Base-by-base conservation (phyloP, 2,888 invertebrate genomes). In the Dicycla oo region DNA sequence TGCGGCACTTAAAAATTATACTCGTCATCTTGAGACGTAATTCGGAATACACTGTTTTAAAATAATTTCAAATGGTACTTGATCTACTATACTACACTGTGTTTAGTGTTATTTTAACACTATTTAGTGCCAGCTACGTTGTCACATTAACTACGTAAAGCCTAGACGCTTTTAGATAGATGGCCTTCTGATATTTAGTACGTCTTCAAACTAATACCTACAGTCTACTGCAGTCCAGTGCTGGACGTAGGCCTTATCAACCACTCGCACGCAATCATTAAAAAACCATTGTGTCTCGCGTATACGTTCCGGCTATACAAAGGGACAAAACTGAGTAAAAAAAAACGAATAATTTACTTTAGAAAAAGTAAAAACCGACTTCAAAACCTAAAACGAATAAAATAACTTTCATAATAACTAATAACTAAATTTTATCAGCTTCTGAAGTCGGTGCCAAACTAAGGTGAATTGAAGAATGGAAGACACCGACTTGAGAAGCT, bases 21-120 rank as follows among this genome's bases (percentile, higher is more conserved):
- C 49, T 73, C 20, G 53, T 56, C 76, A 83, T 64, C 53, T 79
- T 77, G 74, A 74, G 86, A 80, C 70, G 11, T 83, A 79, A 86
- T 84, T 84, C 86, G 84, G 84, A 63, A 69, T 81, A 79, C 79
- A 81, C 64, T 74, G 53, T 34, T 70, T 53, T 7, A 62, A 66
- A 56, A 43, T 69, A 18, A 62, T 72, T 67, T 69, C 72, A 75
- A 47, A 61, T 78, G 73, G 73, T 76, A 78, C 58, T 82, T 66
- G 73, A 51, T 61, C 69, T 81, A 74, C 64, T 66, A 66, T 60
- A 58, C 78, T 85, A 85, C 62, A 78, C 62, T 61, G 78, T 84
- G 71, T 82, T 82, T 61, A 70, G 63, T 78, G 69, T 84, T 66
- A 71, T 57, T 62, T 76, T 70, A 71, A 70, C 75, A 80, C 85